Evolutionary conservation across 2,797 vertebrate genomes (phyloP), one percentile per base, ranked within the genome.

Genomic region (Bovichtus variegatus): DNA sequence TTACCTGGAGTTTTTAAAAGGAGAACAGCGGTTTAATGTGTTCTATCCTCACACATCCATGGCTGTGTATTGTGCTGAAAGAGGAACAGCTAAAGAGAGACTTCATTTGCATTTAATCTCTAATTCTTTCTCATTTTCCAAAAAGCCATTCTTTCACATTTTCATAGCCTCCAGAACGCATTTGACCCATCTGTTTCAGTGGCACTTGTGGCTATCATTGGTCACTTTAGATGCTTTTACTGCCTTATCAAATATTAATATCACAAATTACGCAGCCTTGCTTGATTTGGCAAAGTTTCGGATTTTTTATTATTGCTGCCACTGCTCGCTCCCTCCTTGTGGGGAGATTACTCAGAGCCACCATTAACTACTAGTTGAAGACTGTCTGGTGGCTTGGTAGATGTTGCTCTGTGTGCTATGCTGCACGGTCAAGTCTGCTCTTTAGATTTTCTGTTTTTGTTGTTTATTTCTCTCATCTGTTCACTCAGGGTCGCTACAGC

Each of bases 161-260:
- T 67, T 27, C 21, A 36, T 29, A 51, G 23, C 6, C 53, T 34
- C 5, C 40, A 57, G 19, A 46, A 31, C 34, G 27, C 51, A 49
- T 69, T 64, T 50, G 77, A 76, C 43, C 67, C 47, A 29, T 71
- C 49, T 9, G 25, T 78, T 71, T 57, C 59, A 47, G 61, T 71
- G 34, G 63, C n/a, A 53, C 77, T 74, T 38, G 74, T 83, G 46
- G 72, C 77, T 62, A 79, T 87, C 70, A 83, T 63, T 70, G 80
- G 78, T 83, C 76, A 74, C 44, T 87, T 89, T 59, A 87, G 64
- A 68, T 78, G 76, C 49, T 77, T 81, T 76, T 80, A 76, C 70
- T 66, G 80, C 59, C 78, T 85, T 66, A 83, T 89, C 29, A 87
- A 87, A 85, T 85, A 87, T 83, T 88, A 85, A 76, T 66, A 74